phyloP scores from a whole-genome alignment of 2,113 vertebrate genomes.

The Balaeniceps rex region DNA sequence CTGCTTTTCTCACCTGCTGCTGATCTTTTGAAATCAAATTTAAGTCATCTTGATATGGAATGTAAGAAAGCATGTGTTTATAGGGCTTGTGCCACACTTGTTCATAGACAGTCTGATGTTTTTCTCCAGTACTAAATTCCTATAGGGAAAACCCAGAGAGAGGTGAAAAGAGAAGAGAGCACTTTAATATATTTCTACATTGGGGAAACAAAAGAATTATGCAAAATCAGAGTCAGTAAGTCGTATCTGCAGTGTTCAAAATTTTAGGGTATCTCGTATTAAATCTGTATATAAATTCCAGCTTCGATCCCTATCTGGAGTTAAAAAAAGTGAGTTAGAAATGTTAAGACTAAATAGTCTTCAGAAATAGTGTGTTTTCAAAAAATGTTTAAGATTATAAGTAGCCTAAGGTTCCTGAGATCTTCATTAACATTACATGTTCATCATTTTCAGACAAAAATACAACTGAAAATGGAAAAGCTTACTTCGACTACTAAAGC shows the following conservation, averaged over 20 bases:
- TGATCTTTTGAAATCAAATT: background rate
- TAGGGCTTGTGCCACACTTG: background rate
- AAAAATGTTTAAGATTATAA: background rate
- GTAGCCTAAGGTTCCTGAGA: background rate
- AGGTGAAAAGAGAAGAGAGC: background rate
- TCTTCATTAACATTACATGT: background rate
- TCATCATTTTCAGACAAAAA: conserved; percentile 67
- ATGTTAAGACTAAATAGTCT: background rate
- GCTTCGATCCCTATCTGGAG: background rate
- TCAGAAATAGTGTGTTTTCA: background rate
- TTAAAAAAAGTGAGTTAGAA: background rate
- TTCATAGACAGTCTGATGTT: background rate
- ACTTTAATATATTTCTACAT: background rate
- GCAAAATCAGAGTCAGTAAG: background rate
- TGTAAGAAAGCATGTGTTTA: background rate
- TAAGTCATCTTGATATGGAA: background rate
- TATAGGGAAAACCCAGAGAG: background rate
- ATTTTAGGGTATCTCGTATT: background rate
- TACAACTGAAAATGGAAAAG: conserved; percentile 88
- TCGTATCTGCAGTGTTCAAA: background rate
- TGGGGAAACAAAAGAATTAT: background rate
- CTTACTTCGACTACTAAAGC: conserved; percentile 80
- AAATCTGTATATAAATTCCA: background rate
- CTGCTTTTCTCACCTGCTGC: background rate
- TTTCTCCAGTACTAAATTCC: background rate